Evolutionary conservation across 2,888 invertebrate species (phyloP).

Genomic region (Chaetogeoica ovagalla): DNA sequence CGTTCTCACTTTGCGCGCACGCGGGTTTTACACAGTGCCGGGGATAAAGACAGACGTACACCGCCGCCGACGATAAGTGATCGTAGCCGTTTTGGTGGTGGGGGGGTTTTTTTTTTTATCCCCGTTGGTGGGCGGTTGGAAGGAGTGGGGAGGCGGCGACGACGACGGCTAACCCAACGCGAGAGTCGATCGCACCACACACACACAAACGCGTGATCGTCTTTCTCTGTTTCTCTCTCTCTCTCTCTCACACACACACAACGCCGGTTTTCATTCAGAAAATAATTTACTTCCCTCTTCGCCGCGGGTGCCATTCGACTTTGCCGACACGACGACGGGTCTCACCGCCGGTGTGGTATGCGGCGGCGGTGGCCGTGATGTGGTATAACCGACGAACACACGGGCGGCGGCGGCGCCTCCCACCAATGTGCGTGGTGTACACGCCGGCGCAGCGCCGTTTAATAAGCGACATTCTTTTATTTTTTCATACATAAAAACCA

Average conservation of each 20-base stretch:
- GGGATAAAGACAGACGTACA: too few species aligned
- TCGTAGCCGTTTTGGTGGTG: not conserved
- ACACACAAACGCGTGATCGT: not conserved
- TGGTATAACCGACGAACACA: not conserved
- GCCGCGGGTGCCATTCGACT: not conserved
- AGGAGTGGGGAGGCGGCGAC: not conserved
- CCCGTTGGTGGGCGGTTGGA: not conserved
- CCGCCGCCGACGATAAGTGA: not conserved
- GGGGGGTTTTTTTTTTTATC: not conserved
- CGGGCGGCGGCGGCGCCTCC: conserved; percentile 47
- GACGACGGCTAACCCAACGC: not conserved
- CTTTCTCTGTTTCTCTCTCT: not conserved
- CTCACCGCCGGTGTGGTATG: not conserved
- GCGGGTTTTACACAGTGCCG: not conserved
- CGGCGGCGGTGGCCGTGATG: not conserved
- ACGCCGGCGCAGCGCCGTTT: conserved; percentile 41
- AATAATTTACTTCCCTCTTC: conserved; percentile 44
- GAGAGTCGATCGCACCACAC: not conserved
- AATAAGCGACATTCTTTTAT: conserved; percentile 47
- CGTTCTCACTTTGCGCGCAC: not conserved
- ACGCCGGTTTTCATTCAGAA: conserved; percentile 50
- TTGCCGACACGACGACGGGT: too few species aligned
- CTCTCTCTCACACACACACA: not conserved
- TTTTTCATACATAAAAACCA: conserved; percentile 5
- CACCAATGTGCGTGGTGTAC: not conserved